Base-by-base conservation (phyloP, 2,113 vertebrate genomes). In the Carassius carassius region DNA sequence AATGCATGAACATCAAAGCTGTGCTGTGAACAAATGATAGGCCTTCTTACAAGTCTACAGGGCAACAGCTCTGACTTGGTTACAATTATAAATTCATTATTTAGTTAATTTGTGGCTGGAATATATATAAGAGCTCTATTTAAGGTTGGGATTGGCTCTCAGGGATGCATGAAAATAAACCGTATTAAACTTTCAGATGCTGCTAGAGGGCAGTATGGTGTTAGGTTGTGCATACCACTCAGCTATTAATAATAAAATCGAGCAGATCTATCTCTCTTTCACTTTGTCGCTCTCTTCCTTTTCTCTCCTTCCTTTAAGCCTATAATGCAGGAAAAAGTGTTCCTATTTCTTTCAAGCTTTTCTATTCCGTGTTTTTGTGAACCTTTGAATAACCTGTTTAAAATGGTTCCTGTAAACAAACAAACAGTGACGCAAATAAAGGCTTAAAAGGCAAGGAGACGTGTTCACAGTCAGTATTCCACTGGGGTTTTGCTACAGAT, bases 141-240 rank as follows among this genome's bases (percentile, higher is more conserved):
- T 72, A 60, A 41, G 47, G 23, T 13, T 79, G 35, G 10, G 51
- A 60, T 32, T 85, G 35, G 29, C 35, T 74, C 21, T 65, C 32
- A 35, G 47, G 16, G 51, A 58, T 70, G 47, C 77, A 58, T 78
- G 11, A 47, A 56, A 78, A 51, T 47, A 29, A 73, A 85, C 29
- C 4, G 37, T 44, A 79, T 70, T 60, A 11, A 78, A 83, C 60
- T 74, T 25, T 14, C 5, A 82, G 58, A 69, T 81, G 70, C 72
- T 88, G 87, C 90, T 90, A 90, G 90, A 86, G 90, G 90, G 87
- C 90, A 89, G 87, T 83, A 81, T 90, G 83, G 90, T 82, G 84
- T 84, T 84, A 86, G 47, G 67, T 86, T 85, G 69, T 56, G 23
- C 47, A 44, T 83, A 60, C 16, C 9, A 19, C 60, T 60, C 29